Conservation (phyloP, 2,888 invertebrate genomes). For the Homarus gammarus region DNA sequence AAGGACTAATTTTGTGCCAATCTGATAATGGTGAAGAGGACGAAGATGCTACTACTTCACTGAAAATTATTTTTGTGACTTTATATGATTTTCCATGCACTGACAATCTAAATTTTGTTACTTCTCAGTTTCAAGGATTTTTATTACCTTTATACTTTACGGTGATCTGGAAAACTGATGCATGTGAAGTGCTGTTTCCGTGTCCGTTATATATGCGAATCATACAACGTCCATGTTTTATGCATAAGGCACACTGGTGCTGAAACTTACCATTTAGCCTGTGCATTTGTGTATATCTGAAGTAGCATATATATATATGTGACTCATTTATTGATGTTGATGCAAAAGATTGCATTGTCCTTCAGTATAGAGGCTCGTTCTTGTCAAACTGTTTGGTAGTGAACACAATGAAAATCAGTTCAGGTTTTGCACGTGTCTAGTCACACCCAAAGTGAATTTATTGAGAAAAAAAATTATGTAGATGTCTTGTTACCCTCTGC, state of each 20-base stretch:
- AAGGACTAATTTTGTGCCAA: conserved; percentile 56
- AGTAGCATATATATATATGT: conserved; percentile 44
- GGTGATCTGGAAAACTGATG: background rate
- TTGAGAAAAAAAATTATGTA: conserved; percentile 62
- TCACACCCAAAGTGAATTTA: conserved; percentile 73
- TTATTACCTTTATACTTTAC: background rate
- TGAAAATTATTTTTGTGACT: background rate
- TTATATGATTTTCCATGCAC: conserved; percentile 14
- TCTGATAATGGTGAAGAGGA: conserved; percentile 8
- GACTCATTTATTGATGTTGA: conserved; percentile 30
- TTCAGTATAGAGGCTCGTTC: conserved; percentile 48
- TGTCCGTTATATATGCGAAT: background rate
- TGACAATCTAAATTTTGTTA: conserved; percentile 29
- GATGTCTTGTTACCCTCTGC: conserved; percentile 65
- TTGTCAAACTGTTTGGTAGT: conserved; percentile 53
- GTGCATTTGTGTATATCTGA: conserved; percentile 52
- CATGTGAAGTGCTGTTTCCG: background rate
- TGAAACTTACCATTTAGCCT: conserved; percentile 32
- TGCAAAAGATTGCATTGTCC: conserved; percentile 31
- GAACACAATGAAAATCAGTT: conserved; percentile 57
- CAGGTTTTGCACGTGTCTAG: conserved; percentile 73
- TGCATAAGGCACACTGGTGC: conserved; percentile 38
- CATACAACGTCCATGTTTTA: conserved; percentile 36
- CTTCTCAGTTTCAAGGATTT: background rate
- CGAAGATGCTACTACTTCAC: background rate